Base-by-base conservation (phyloP, 2,797 vertebrate genomes). In the Xenentodon cancila region DNA sequence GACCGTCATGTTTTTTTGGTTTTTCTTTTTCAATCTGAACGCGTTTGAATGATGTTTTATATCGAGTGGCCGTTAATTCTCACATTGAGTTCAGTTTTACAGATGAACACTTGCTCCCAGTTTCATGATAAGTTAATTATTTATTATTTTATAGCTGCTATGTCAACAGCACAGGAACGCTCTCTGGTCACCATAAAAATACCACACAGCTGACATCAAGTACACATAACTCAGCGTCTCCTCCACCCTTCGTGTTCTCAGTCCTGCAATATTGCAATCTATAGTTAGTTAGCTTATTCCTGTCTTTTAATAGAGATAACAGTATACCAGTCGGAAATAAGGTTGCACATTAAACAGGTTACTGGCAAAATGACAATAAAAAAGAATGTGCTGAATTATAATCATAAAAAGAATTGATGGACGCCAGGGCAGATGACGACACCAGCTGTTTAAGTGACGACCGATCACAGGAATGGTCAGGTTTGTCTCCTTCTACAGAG, bases 71-170 rank as follows among this genome's bases (percentile, higher is more conserved):
- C 34, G 9, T 37, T 20, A 1, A 37, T 8, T 15, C 12, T 9
- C 0, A 9, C 32, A 15, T n/a, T 12, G 20, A 9, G 3, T 17
- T 11, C 49, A 37, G 12, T 21, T 42, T 27, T 48, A 21, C 17
- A 20, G 11, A 19, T 50, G 22, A 66, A 6, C 53, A 25, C 25
- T 57, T 52, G 44, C 17, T 71, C 20, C 43, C 20, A 75, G 40
- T 16, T 73, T 64, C 48, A 57, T 59, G 48, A 50, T 5, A 32
- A 17, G 42, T 47, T 74, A 84, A 81, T 77, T 49, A 83, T 85
- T 84, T 69, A 78, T 71, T 16, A 8, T 64, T 85, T 85, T 87
- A 90, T 64, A 18, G 70, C 61, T 30, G 25, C 48, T 30, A 0
- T 70, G 64, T 75, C 63, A 73, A 76, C 59, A 50, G 53, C 21